Base-by-base conservation (phyloP, 2,797 vertebrate species). In the Masticophis lateralis region DNA sequence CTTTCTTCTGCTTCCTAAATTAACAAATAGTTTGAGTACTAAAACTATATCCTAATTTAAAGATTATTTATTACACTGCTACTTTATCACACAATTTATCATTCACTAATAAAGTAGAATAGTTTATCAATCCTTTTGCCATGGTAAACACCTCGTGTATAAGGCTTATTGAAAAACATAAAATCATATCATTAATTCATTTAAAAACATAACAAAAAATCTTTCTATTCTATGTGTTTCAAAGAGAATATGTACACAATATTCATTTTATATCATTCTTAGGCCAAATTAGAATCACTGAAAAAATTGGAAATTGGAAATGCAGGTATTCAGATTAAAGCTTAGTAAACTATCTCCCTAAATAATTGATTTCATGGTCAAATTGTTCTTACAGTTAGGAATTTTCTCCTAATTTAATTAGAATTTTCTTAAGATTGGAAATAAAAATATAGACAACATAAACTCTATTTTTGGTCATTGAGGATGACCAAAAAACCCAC, bases 1-100 rank as follows among this genome's bases (percentile, higher is more conserved):
- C 97, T 98, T 79, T 96, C 97, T 91, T 98, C 97, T 74, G 96
- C 98, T 90, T 97, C 96, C 97, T 97, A 89, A 53, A 94, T 93
- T 92, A 22, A 94, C 92, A 93, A 22, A 32, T 3, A 56, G 2
- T 66, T 7, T 61, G 43, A 93, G 66, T 3, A 28, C 2, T 79
- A 43, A 92, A 92, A 6, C 43, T 86, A 60, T 0, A 92, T 51
- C 6, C 61, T 11, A 6, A 2, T 86, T 59, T 28, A 56, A 94
- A 60, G 43, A 91, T 55, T 74, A 0, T 7, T 56, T 25, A 25
- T 63, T 55, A n/a, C 61, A 5, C 60, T 51, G 0, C 12, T 57
- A 12, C 86, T 13, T 37, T 57, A 14, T 7, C 47, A 91, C 8
- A 1, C 37, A 28, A 69, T 91, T 47, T 66, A 53, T 27, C 43